Percentiles rank a stretch among this genome's conserved stretches.
Evolutionary conservation across 1,140 invertebrate species (phyloP).

Genomic region (Branchinecta lynchi): DNA sequence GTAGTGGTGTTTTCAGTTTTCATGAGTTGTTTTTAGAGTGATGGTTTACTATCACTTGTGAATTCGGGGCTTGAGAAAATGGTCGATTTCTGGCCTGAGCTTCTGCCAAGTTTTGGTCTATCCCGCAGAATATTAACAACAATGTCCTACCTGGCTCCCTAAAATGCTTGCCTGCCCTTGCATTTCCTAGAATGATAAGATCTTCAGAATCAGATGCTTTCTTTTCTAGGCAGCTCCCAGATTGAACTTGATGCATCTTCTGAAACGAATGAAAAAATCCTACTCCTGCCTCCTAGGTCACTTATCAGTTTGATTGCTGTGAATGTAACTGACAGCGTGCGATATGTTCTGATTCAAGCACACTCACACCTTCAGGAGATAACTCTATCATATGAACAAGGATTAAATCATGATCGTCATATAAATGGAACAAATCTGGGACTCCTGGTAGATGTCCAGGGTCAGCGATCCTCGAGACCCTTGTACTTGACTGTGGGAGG

Average conservation of each 20-base stretch:
- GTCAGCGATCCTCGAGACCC: background rate
- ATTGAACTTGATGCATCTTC: slow-evolving; percentile 37
- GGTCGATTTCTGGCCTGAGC: no score
- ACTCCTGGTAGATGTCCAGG: slow-evolving; percentile 32
- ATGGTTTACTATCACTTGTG: no score
- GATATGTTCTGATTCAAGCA: slow-evolving; percentile 48
- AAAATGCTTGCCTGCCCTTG: no score
- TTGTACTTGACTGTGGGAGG: background rate
- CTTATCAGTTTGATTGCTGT: slow-evolving; percentile 30
- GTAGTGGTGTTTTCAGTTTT: no score
- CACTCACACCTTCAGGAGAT: slow-evolving; percentile 45
- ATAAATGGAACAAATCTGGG: slow-evolving; percentile 46
- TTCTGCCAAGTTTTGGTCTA: no score
- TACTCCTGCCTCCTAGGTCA: slow-evolving; percentile 28
- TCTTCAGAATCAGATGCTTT: no score
- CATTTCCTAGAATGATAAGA: no score
- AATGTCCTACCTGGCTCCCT: no score
- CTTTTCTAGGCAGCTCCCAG: no score
- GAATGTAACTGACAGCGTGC: slow-evolving; percentile 34
- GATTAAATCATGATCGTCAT: slow-evolving; percentile 26
- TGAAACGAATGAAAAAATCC: slow-evolving; percentile 32
- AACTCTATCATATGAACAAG: slow-evolving; percentile 39
- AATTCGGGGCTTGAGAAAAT: no score
- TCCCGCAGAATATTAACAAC: no score
- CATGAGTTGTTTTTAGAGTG: no score